Percentiles rank a stretch among this genome's conserved stretches.
Conservation (phyloP, 2,113 vertebrate genomes). For the Colossoma macropomum region DNA sequence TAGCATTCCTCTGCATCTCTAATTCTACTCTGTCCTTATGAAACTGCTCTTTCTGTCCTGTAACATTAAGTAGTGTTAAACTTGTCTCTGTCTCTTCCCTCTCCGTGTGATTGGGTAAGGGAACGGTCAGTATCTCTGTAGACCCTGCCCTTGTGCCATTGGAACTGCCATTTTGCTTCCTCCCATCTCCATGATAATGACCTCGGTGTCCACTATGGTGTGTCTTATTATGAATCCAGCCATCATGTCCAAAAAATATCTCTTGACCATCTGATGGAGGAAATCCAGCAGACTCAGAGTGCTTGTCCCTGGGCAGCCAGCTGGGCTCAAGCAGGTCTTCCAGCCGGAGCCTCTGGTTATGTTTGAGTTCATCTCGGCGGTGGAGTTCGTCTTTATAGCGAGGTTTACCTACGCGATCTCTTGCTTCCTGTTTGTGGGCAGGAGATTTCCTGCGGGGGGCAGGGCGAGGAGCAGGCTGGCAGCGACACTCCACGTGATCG, state of each 20-base stretch:
- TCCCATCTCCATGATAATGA: slow-evolving; percentile 36
- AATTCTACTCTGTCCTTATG: background rate
- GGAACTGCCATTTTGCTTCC: slow-evolving; percentile 23
- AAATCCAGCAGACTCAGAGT: background rate
- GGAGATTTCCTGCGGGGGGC: slow-evolving; percentile 48
- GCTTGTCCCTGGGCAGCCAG: slow-evolving; percentile 49
- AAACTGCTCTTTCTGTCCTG: slow-evolving; percentile 25
- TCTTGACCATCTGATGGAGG: slow-evolving; percentile 5
- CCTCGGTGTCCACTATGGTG: slow-evolving; percentile 19
- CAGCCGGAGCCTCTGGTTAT: slow-evolving; percentile 73
- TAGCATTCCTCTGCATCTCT: slow-evolving; percentile 16
- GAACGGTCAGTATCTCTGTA: background rate
- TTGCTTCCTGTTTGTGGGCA: slow-evolving; percentile 38
- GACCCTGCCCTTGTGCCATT: slow-evolving; percentile 27
- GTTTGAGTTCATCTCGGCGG: slow-evolving; percentile 77
- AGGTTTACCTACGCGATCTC: slow-evolving; percentile 58
- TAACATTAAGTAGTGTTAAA: slow-evolving; percentile 4
- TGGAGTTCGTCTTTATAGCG: slow-evolving; percentile 77
- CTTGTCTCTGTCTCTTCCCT: slow-evolving; percentile 44
- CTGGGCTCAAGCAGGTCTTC: slow-evolving; percentile 67
- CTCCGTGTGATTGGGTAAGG: slow-evolving; percentile 43
- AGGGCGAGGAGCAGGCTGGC: slow-evolving; percentile 74
- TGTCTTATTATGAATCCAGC: slow-evolving; percentile 48
- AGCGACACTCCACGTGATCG: slow-evolving; percentile 93
- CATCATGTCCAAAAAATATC: slow-evolving; percentile 20